Evolutionary conservation across 2,888 invertebrate species (phyloP).

Genomic region (Seira sanloemensis): DNA sequence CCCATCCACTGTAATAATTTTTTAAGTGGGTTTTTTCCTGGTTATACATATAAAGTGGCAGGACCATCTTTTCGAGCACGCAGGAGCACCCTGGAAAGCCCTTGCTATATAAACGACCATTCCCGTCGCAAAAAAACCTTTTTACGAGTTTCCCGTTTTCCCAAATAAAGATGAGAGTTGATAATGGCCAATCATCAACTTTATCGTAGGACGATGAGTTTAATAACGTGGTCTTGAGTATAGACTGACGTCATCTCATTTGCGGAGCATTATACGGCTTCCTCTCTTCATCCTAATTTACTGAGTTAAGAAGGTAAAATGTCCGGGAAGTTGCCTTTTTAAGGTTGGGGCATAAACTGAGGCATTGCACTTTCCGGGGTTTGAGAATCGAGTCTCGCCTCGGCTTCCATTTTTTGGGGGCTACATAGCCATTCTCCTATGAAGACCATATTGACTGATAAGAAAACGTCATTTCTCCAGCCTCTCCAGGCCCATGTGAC

Average conservation of each 20-base stretch:
- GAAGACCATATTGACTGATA: slow-evolving; percentile 10
- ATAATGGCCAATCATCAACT: slow-evolving; percentile 53
- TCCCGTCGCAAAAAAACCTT: too few relatives aligned
- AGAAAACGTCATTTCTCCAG: not conserved
- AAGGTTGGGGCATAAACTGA: not conserved
- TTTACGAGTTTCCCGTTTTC: too few relatives aligned
- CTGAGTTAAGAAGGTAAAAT: slow-evolving; percentile 4
- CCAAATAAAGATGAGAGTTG: slow-evolving; percentile 50
- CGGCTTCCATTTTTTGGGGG: not conserved
- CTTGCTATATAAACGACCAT: not conserved
- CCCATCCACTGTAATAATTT: not conserved
- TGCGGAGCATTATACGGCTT: not conserved
- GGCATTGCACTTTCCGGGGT: not conserved
- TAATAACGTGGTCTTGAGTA: not conserved
- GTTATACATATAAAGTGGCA: too few relatives aligned
- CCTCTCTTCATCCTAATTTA: slow-evolving; percentile 1
- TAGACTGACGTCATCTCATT: slow-evolving; percentile 51
- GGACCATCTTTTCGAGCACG: too few relatives aligned
- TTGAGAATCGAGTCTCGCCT: not conserved
- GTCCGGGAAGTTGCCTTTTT: not conserved
- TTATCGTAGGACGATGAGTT: slow-evolving; percentile 37
- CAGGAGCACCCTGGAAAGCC: not conserved
- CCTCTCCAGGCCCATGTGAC: not conserved
- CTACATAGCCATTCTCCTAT: not conserved
- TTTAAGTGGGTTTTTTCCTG: not conserved